phyloP scores from a whole-genome alignment of 2,113 vertebrate genomes.

The Spheniscus mendiculus region DNA sequence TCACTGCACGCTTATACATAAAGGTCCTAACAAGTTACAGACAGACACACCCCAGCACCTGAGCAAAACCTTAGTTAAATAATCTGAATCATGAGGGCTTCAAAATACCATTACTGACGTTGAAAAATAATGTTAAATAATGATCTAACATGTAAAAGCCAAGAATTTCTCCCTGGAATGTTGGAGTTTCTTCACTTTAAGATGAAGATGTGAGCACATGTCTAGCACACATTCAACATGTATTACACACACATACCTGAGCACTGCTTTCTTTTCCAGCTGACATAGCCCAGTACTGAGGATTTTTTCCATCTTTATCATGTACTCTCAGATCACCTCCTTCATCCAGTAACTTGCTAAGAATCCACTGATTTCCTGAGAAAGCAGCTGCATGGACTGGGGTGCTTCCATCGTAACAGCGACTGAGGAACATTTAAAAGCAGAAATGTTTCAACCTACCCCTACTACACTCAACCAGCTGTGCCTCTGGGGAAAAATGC shows the following conservation, averaged over 20 bases:
- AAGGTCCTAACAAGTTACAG: not conserved
- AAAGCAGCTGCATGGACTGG: constrained; percentile 87
- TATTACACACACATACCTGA: constrained; percentile 55
- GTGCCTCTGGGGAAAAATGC: not conserved
- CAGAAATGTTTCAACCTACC: not conserved
- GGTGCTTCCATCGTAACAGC: constrained; percentile 84
- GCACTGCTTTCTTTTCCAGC: constrained; percentile 74
- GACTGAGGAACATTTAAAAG: constrained; percentile 57
- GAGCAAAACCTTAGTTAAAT: not conserved
- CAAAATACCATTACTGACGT: not conserved
- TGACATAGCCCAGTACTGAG: constrained; percentile 79
- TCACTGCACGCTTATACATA: not conserved
- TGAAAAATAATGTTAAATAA: not conserved
- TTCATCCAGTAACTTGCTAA: constrained; percentile 81
- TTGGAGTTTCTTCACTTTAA: not conserved
- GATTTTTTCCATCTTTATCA: constrained; percentile 75
- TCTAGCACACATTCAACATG: not conserved
- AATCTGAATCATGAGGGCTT: not conserved
- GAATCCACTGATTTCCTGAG: constrained; percentile 81
- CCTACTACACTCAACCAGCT: not conserved
- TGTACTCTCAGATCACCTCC: constrained; percentile 86
- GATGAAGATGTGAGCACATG: not conserved
- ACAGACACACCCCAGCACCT: not conserved
- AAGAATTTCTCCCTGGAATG: not conserved
- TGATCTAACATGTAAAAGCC: not conserved